Base-by-base conservation (phyloP, 2,797 vertebrate species). In the Platalea minor region DNA sequence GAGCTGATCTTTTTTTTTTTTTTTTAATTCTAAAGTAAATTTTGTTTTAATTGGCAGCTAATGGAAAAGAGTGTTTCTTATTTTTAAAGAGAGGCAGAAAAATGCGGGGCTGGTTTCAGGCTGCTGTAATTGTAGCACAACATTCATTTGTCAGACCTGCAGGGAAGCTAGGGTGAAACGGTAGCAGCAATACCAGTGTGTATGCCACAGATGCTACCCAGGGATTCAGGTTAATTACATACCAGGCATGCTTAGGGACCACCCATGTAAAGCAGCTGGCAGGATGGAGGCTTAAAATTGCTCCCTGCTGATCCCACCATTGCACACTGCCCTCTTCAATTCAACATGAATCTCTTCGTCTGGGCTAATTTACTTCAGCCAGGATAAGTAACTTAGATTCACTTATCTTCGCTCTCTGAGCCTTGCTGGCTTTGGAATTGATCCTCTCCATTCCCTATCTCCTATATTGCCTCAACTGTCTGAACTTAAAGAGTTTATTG, bases 191-290 rank as follows among this genome's bases (percentile, higher is more conserved):
- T 72, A 90, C 35, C 56, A 70, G 45, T 19, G 48, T 53, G 56
- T 90, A 53, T 67, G 76, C 83, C 91, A 80, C 94, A 95, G 88
- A 91, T 91, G 90, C 77, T 91, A 74, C 64, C 77, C 56, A 73
- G 91, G 80, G 91, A 96, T 85, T 85, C 93, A 95, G 89, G 89
- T 95, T 94, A 94, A 96, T 96, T 89, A 85, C 85, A 77, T 85
- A 95, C 76, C 82, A 92, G 83, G 16, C 85, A 60, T 85, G 51
- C 63, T 79, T 76, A 88, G 89, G 39, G 89, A 93, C 88, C 93
- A 96, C 94, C 95, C 93, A 76, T 93, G 85, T 75, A 84, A 94
- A 89, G 54, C 95, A 95, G 91, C 91, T 95, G 89, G 61, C 79
- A 88, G 75, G 65, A 91, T 69, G 59, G 63, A 93, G 63, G 64